Base-by-base conservation (phyloP, 2,113 vertebrate genomes). In the Mionectes macconnelli region DNA sequence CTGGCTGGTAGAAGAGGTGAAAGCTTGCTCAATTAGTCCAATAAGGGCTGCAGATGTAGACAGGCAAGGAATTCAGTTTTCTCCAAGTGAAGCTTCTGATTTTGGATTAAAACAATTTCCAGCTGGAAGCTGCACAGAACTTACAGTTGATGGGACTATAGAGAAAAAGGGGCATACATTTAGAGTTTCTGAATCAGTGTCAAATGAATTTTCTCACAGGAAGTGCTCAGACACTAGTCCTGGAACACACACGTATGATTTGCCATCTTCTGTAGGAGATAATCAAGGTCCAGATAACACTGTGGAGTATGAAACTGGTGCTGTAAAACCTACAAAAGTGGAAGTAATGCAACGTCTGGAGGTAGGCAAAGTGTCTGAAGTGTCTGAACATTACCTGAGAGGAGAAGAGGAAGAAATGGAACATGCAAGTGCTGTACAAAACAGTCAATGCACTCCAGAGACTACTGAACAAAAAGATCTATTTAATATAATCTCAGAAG, bases 401-500 rank as follows among this genome's bases (percentile, higher is more conserved):
- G 70, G 64, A 94, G 85, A 83, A 40, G 89, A 95, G 31, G 78
- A 92, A 78, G 91, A 96, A 92, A 81, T 44, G 73, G 74, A 68
- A 64, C 28, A 22, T 35, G 31, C 2, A 3, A 86, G 75, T 13
- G 7, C 82, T 64, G 89, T 69, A 67, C 96, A 96, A 94, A 94
- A 95, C 30, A 87, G 55, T 20, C 96, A 88, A 40, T 16, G 40
- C 88, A 84, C 76, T 57, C 42, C 33, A 59, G 97, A 94, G 45
- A 89, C 93, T 37, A 83, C 96, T 93, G 98, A 98, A 88, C 98
- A 99, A 60, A 99, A 98, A 97, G 98, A 98, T 89, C 92, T 99
- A 72, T 99, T 99, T 85, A 98, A 98, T 96, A 98, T 99, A 8
- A 99, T 99, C 97, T 99, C 99, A 53, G 99, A 99, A 94, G 99